These are phyloP conservation scores for Chionis minor DNA, from an alignment of 2,113 vertebrate species.

Conservation along the genomic window DNA sequence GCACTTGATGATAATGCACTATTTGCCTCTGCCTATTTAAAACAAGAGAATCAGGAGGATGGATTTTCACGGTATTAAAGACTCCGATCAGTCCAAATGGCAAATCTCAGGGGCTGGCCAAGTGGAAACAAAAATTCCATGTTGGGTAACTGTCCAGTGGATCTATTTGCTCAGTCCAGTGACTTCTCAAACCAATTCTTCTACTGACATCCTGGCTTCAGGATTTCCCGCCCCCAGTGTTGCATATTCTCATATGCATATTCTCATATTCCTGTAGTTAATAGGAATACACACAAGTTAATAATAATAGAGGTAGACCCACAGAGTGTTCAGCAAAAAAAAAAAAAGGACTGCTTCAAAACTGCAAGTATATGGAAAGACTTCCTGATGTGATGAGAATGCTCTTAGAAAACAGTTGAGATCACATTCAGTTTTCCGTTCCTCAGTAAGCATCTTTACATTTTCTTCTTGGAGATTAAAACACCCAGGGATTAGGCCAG, in stretches of 20 bases:
- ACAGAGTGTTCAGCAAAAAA: neutral
- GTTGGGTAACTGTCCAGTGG: neutral
- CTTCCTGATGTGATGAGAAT: neutral
- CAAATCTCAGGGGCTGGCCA: neutral
- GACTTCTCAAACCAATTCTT: neutral
- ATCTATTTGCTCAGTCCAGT: neutral
- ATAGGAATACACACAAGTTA: neutral
- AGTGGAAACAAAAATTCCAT: neutral
- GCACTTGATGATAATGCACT: slow-evolving; percentile 26
- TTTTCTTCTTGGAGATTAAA: neutral
- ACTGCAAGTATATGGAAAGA: neutral
- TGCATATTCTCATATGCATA: neutral
- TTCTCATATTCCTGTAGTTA: neutral
- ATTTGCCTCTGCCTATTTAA: slow-evolving; percentile 15
- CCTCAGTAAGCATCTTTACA: neutral
- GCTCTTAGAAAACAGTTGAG: neutral
- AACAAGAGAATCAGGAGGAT: neutral
- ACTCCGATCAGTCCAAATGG: neutral
- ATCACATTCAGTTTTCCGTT: neutral
- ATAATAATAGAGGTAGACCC: neutral
- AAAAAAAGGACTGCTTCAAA: neutral
- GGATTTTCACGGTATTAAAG: neutral
- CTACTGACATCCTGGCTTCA: neutral
- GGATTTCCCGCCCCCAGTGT: accelerated
- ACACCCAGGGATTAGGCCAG: neutral